Conservation (phyloP, 2,888 invertebrate species). For the Cataglyphis rosenhaueri region DNA sequence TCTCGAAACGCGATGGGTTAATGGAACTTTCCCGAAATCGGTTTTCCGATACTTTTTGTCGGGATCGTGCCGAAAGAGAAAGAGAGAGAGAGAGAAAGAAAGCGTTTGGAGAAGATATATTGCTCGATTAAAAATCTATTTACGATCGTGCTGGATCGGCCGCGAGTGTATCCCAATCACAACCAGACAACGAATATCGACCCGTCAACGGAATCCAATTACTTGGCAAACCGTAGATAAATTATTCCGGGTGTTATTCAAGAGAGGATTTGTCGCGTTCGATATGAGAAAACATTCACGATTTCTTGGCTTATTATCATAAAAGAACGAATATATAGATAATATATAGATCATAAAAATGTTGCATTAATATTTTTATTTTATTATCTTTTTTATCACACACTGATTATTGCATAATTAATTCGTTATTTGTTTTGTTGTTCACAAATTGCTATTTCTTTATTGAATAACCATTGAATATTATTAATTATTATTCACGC, state of each 20-base stretch:
- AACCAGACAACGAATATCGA: conserved; percentile 30
- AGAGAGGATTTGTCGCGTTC: conserved; percentile 30
- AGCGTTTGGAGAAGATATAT: conserved; percentile 52
- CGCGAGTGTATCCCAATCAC: conserved; percentile 37
- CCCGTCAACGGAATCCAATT: conserved; percentile 34
- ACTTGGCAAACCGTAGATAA: conserved; percentile 37
- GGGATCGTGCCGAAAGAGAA: conserved; percentile 34
- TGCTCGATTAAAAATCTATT: conserved; percentile 58
- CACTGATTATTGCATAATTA: not conserved
- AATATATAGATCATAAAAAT: not conserved
- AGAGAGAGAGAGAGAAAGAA: conserved; percentile 12
- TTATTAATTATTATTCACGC: not conserved
- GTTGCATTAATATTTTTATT: not conserved
- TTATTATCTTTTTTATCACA: not conserved
- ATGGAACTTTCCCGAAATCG: conserved; percentile 54
- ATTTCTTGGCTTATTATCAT: not conserved
- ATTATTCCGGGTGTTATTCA: conserved; percentile 27
- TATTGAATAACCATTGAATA: not conserved
- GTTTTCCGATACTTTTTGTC: conserved; percentile 70
- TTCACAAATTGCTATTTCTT: not conserved
- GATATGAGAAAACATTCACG: not conserved
- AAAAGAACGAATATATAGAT: not conserved
- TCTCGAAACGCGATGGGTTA: conserved; percentile 40
- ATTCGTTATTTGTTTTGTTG: not conserved
- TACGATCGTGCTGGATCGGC: conserved; percentile 36